Base-by-base conservation (phyloP, 2,888 invertebrate genomes). In the Leptinotarsa peninsularis region DNA sequence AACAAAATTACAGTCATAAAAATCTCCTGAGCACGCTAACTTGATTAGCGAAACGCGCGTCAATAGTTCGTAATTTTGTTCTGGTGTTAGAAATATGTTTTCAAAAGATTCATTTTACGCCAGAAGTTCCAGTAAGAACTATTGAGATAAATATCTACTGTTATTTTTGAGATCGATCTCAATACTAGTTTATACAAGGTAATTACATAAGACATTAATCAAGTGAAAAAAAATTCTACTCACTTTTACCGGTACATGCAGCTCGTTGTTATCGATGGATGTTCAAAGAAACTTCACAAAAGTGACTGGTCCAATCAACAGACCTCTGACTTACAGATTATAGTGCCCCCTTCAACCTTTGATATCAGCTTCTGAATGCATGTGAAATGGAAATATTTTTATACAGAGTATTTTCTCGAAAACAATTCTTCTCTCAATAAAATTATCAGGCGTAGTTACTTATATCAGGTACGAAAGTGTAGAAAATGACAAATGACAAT, bases 311-410 rank as follows among this genome's bases (percentile, higher is more conserved):
- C 60, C 76, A 74, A 77, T 63, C 72, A 50, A 63, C 72, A 76
- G 81, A 82, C 82, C 82, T 82, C 78, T 82, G 80, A 82, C 81
- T 77, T 71, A 73, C 63, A 79, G 82, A 83, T 83, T 79, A 70
- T 66, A 75, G 73, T 82, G 77, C 75, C 80, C 81, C 80, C 66
- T 74, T 67, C 80, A 82, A 82, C 83, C 80, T 79, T 76, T 76
- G 79, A 79, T 81, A 82, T 81, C 74, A 66, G 49, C 49, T 67
- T 75, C 71, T 52, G 74, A 77, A 77, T 76, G 75, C 75, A 56
- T 56, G 54, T 33, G 56, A 56, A 69, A 69, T 68, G 21, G 21
- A 49, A 66, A 27, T 58, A 58, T 58, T 66, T 66, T 23, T 49
- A 49, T 67, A 21, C 49, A 21, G 67, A 67, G 17, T 43, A 17